Percentiles rank a stretch among this genome's conserved stretches.
phyloP scores from a whole-genome alignment of 2,113 vertebrate genomes.

The Aldabrachelys gigantea region DNA sequence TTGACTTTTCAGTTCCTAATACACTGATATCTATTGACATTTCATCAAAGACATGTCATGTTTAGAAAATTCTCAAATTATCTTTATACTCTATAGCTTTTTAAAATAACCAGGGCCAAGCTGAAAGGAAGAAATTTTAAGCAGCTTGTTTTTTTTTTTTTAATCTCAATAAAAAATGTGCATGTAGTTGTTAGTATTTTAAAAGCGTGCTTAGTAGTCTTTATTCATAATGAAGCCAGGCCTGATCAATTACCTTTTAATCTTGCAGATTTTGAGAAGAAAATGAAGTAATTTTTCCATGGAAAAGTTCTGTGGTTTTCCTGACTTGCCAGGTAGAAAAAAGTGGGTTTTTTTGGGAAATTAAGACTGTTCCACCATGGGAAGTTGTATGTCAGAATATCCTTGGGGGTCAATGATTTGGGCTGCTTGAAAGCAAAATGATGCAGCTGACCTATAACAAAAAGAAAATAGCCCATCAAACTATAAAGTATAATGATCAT shows the following conservation, averaged over 20 bases:
- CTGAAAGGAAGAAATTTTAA: neutral
- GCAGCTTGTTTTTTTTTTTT: neutral
- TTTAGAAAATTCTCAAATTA: neutral
- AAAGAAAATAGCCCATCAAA: neutral
- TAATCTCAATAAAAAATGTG: neutral
- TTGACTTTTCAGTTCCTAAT: neutral
- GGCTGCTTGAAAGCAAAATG: neutral
- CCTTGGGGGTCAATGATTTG: rapidly evolving
- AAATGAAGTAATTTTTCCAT: neutral
- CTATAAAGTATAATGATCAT: neutral
- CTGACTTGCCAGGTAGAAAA: neutral
- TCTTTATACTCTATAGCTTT: neutral
- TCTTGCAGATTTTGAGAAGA: neutral
- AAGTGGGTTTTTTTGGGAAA: neutral
- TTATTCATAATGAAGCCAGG: neutral
- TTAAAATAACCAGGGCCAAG: neutral
- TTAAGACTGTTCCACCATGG: neutral
- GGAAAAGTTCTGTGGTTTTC: neutral
- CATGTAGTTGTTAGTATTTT: neutral
- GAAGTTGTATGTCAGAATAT: neutral
- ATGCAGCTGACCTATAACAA: neutral
- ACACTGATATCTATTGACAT: rapidly evolving
- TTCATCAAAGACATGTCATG: neutral
- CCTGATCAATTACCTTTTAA: neutral
- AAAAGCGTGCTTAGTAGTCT: neutral